Conservation (phyloP, 2,113 vertebrate genomes). For the Fulmarus glacialis region DNA sequence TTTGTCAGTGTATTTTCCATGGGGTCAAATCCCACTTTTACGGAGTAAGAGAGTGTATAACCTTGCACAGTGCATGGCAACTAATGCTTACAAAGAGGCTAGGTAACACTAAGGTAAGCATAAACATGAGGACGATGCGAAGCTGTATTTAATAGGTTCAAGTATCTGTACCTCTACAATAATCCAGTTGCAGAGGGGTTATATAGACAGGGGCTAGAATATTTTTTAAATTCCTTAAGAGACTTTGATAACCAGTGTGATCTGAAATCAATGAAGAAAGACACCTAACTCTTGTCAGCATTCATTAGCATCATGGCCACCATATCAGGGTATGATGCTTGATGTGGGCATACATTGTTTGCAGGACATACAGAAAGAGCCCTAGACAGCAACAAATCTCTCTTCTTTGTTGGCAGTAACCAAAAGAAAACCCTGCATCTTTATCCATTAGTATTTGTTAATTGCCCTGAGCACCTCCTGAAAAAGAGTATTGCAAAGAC, state of each 20-base stretch:
- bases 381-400: not conserved
- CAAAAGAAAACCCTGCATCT: not conserved
- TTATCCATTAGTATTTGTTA: not conserved
- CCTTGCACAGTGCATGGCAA: not conserved
- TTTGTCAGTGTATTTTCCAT: constrained; percentile 48
- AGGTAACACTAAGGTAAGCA: not conserved
- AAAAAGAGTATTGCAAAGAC: not conserved
- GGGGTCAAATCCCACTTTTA: constrained; percentile 35
- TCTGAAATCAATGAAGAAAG: not conserved
- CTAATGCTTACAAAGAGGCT: not conserved
- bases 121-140: accelerated
- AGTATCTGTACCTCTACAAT: not conserved
- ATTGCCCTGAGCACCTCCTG: not conserved
- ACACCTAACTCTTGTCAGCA: not conserved
- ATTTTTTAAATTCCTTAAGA: not conserved
- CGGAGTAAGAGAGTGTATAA: not conserved
- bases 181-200: not conserved
- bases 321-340: not conserved
- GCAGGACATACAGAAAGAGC: not conserved
- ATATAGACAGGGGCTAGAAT: not conserved
- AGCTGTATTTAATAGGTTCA: not conserved
- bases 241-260: not conserved
- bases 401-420: not conserved
- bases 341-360: too few relatives aligned
- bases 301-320: not conserved